Conservation (phyloP, 2,888 invertebrate genomes). For the Octodonta nipae region DNA sequence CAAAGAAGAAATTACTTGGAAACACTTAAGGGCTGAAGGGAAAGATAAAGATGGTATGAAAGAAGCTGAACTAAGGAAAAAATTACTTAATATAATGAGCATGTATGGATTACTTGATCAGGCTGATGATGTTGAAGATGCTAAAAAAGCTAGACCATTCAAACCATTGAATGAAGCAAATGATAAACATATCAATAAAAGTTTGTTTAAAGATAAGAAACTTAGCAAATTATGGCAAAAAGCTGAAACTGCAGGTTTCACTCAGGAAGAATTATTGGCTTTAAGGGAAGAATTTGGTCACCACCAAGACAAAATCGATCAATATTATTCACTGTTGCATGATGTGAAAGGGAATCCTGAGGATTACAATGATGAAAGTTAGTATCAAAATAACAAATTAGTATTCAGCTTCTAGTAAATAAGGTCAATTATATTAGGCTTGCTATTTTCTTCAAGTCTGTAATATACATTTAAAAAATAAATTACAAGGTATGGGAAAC, state of each 20-base stretch:
- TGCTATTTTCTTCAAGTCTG: too few relatives aligned
- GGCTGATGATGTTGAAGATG: slow-evolving; percentile 55
- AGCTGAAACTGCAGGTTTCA: slow-evolving; percentile 78
- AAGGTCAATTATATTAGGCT: too few relatives aligned
- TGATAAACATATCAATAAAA: slow-evolving; percentile 56
- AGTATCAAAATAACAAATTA: slow-evolving; percentile 22
- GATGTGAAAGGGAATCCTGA: slow-evolving; percentile 48
- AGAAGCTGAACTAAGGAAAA: slow-evolving; percentile 66
- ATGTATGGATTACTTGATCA: slow-evolving; percentile 69
- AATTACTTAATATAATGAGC: slow-evolving; percentile 68
- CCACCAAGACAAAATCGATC: slow-evolving; percentile 84
- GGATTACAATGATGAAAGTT: slow-evolving; percentile 53
- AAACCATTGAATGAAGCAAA: slow-evolving; percentile 35
- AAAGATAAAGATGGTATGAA: slow-evolving; percentile 76
- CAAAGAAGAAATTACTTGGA: slow-evolving; percentile 77
- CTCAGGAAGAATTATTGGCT: slow-evolving; percentile 65
- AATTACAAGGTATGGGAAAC: too few relatives aligned
- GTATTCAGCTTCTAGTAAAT: too few relatives aligned
- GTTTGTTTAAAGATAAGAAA: slow-evolving; percentile 79
- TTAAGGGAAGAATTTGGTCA: slow-evolving; percentile 80
- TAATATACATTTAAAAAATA: too few relatives aligned
- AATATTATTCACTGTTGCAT: slow-evolving; percentile 68
- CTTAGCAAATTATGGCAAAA: slow-evolving; percentile 80
- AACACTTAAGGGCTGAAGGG: slow-evolving; percentile 67
- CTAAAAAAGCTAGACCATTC: slow-evolving; percentile 44